Conservation (phyloP, 2,797 vertebrate species). For the Menidia menidia region DNA sequence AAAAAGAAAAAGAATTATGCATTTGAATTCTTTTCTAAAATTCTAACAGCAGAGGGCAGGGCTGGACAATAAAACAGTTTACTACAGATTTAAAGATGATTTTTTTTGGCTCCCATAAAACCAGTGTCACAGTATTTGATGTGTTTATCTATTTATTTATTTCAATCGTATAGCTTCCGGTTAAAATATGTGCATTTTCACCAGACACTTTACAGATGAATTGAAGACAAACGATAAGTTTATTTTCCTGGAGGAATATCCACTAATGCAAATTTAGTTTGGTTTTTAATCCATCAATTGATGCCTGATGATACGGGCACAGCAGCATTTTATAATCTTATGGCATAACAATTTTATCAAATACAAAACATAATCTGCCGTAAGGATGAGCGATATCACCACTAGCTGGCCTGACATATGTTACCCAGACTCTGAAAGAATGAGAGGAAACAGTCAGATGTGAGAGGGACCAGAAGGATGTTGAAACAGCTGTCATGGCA, state of each 20-base stretch:
- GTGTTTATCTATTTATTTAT: conserved; percentile 2
- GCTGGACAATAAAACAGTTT: conserved; percentile 46
- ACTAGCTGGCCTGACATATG: conserved; percentile 55
- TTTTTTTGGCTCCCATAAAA: background rate
- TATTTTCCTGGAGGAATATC: conserved; percentile 33
- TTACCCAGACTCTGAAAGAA: no score
- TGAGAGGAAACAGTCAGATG: background rate
- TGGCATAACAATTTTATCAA: conserved; percentile 28
- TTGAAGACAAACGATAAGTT: conserved; percentile 61
- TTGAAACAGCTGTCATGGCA: no score
- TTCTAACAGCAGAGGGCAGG: conserved; percentile 72
- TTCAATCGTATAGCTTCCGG: conserved; percentile 21
- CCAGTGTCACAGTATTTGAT: conserved; percentile 6
- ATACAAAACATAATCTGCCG: conserved; percentile 44
- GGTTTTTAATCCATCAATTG: conserved; percentile 51
- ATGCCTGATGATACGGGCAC: conserved; percentile 68
- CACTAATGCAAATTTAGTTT: no score
- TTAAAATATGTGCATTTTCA: conserved; percentile 79
- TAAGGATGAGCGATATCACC: conserved; percentile 77
- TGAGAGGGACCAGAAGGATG: background rate
- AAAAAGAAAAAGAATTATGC: conserved; percentile 70
- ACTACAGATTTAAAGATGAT: background rate
- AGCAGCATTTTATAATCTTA: conserved; percentile 26
- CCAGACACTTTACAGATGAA: conserved; percentile 42
- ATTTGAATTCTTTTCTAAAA: conserved; percentile 10